Conservation (phyloP, 2,113 vertebrate genomes). For the Nothobranchius kuhntae region DNA sequence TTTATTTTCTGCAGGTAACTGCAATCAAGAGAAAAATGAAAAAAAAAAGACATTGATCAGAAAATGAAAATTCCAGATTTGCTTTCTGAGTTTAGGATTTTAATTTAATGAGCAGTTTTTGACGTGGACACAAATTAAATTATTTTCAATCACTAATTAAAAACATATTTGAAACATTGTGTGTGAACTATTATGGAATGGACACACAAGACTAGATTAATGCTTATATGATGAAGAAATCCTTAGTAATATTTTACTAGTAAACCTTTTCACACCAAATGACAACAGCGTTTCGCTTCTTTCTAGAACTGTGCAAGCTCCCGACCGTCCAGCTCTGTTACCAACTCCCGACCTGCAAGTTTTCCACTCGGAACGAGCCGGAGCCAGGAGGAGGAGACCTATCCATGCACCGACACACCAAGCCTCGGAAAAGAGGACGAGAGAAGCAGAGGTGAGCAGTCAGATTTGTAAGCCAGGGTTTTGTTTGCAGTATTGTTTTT, state of each 20-base stretch:
- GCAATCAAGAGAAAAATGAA: neutral
- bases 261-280: too few relatives aligned
- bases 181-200: too few relatives aligned
- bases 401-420: constrained; percentile 13
- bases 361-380: constrained; percentile 55
- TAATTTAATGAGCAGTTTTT: neutral
- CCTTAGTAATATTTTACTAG: neutral
- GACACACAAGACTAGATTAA: too few relatives aligned
- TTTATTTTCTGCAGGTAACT: neutral
- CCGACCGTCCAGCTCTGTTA: constrained; percentile 74
- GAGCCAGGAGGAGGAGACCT: constrained; percentile 61
- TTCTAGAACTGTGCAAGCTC: constrained; percentile 77
- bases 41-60: too few relatives aligned
- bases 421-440: constrained; percentile 29
- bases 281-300: neutral
- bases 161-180: neutral
- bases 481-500: neutral
- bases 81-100: neutral
- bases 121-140: too few relatives aligned
- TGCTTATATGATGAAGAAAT: neutral
- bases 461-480: neutral
- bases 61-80: neutral
- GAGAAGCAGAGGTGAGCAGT: constrained; percentile 42
- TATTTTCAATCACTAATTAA: neutral
- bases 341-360: constrained; percentile 68